Evolutionary conservation across 2,113 vertebrate species (phyloP).

Genomic region (Nematolebias whitei): DNA sequence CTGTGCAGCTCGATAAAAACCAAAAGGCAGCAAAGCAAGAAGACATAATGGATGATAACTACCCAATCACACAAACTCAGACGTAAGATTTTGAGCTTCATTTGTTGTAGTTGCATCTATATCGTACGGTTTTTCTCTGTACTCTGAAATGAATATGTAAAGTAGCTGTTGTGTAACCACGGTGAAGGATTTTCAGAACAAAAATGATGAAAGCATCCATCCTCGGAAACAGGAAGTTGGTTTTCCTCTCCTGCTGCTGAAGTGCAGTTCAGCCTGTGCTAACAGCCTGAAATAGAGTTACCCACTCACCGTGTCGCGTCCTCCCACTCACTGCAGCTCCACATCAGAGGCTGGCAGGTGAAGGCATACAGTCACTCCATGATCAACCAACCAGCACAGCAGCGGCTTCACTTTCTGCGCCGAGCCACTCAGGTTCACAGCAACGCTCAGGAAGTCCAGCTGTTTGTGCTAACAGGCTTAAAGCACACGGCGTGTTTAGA

Average conservation of each 20-base stretch:
- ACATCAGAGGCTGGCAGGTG: conserved; percentile 57
- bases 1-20: background rate
- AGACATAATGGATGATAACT: no score
- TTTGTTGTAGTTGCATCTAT: no score
- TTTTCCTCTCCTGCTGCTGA: conserved; percentile 16
- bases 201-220: conserved; percentile 1
- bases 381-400: conserved; percentile 33
- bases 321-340: conserved; percentile 60
- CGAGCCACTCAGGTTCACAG: background rate
- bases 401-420: conserved; percentile 15
- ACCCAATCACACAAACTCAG: no score
- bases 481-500: background rate
- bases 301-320: conserved; percentile 54
- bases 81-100: no score
- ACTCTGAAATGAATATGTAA: background rate
- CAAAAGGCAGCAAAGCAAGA: background rate
- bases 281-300: conserved; percentile 35
- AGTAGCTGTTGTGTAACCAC: background rate
- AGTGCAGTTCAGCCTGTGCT: conserved; percentile 21
- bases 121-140: background rate
- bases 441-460: conserved; percentile 1
- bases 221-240: background rate
- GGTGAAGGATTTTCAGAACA: background rate
- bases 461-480: background rate
- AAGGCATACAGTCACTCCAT: conserved; percentile 50